Conservation (phyloP, 2,888 invertebrate species). For the Drosophila setosimentum region DNA sequence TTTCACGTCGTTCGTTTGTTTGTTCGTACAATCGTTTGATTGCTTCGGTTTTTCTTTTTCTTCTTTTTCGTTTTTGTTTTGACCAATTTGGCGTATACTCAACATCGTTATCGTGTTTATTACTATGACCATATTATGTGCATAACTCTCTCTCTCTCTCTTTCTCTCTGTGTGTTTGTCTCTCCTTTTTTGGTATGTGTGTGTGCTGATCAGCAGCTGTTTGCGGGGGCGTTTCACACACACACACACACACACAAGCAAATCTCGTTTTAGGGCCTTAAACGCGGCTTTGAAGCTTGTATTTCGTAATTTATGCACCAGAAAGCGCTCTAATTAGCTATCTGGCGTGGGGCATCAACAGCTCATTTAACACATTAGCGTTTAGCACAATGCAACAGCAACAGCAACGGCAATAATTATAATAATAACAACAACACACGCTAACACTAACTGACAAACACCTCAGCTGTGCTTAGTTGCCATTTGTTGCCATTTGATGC, state of each 20-base stretch:
- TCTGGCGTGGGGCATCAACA: constrained; percentile 59
- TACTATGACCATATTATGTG: constrained; percentile 46
- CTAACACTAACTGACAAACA: constrained; percentile 33
- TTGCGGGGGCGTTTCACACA: constrained; percentile 43
- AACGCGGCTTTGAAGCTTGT: constrained; percentile 19
- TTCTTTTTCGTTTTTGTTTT: constrained; percentile 64
- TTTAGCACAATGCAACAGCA: constrained; percentile 44
- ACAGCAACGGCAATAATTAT: constrained; percentile 21
- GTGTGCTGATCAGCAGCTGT: constrained; percentile 30
- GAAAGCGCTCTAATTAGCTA: constrained; percentile 71
- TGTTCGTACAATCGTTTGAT: neutral
- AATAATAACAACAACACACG: constrained; percentile 15
- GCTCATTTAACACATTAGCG: constrained; percentile 76
- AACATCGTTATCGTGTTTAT: constrained; percentile 69
- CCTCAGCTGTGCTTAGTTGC: constrained; percentile 31
- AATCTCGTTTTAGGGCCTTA: constrained; percentile 6
- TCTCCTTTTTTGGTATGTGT: neutral
- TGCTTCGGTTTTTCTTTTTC: constrained; percentile 12
- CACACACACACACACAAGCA: constrained; percentile 8
- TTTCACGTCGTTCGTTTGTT: neutral
- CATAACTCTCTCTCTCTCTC: constrained; percentile 1
- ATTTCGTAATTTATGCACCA: constrained; percentile 68
- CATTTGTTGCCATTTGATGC: constrained; percentile 29
- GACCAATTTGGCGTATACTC: constrained; percentile 74
- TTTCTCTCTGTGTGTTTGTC: neutral